Evolutionary conservation across 2,888 invertebrate genomes (phyloP), one percentile per base, ranked within the genome.

Genomic region (Meteorus cinctellus): DNA sequence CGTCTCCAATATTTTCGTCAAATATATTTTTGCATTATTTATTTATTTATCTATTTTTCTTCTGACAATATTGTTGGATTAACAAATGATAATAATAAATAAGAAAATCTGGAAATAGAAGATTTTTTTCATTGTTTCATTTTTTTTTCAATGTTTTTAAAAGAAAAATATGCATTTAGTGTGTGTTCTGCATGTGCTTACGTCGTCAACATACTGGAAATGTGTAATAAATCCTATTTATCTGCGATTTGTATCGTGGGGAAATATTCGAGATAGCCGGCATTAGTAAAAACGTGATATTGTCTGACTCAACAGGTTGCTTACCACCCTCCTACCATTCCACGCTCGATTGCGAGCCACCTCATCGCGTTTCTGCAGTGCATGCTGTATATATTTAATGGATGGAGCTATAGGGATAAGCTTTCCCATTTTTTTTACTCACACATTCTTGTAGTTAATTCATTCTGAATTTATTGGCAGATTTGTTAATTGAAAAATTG

Each of bases 281-380:
- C 86, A 87, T 88, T 87, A 87, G 88, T 88, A 88, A 88, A 88
- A 88, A 88, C 87, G 87, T 85, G 87, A 88, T 88, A 88, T 88
- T 87, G 87, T 87, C 86, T 84, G 87, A 85, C 86, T 88, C 88
- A 88, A 88, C 88, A 88, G 88, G 88, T 88, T 88, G 87, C 83
- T 82, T 80, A 79, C 77, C 74, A 76, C 80, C 77, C 79, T 79
- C 79, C 78, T 45, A 51, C 65, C 74, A 74, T 55, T 78, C 77
- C 74, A 68, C 74, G 55, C 69, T 69, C 41, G 34, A 74, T 77
- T 74, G 67, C 65, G 72, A 48, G 48, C 29, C 62, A 31, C 36
- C 48, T 48, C 48, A 16, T 48, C 48, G 48, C n/a, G 41, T 41
- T 41, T 12, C 41, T 41, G 41, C 41, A 12, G 12, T 41, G 12